phyloP scores from a whole-genome alignment of 2,888 invertebrate species.

The Orchestes rusci region DNA sequence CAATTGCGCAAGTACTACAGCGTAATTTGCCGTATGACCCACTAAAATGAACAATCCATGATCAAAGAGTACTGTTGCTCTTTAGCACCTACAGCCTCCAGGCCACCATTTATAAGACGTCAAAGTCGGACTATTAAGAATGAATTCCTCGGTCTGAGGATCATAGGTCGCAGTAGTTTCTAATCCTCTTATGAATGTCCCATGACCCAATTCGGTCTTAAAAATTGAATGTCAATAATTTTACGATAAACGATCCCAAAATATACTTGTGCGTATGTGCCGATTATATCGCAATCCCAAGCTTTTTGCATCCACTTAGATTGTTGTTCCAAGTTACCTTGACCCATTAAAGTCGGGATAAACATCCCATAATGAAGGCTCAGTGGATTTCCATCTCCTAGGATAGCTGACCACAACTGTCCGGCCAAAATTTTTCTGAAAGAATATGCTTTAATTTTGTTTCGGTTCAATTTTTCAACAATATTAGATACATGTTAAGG shows the following conservation, averaged over 20 bases:
- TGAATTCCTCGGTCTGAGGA: constrained; percentile 70
- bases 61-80: no score
- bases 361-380: constrained; percentile 90
- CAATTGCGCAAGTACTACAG: constrained; percentile 87
- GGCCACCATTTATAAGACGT: constrained; percentile 97
- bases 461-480: no score
- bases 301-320: constrained; percentile 80
- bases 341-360: constrained; percentile 83
- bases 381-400: constrained; percentile 66
- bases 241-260: no score
- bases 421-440: constrained; percentile 65
- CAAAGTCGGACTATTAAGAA: constrained; percentile 78
- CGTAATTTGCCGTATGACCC: constrained; percentile 90
- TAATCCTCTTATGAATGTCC: constrained; percentile 85
- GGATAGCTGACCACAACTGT: constrained; percentile 60
- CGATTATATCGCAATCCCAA: constrained; percentile 77
- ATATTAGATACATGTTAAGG: no score
- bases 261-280: constrained; percentile 94
- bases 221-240: no score
- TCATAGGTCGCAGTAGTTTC: constrained; percentile 94
- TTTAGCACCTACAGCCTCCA: constrained; percentile 70
- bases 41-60: no score
- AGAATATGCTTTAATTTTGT: no score
- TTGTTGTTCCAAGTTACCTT: constrained; percentile 82
- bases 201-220: constrained; percentile 95